A percentile compares a stretch with the other conserved stretches of the same genome.
Evolutionary conservation across 2,113 vertebrate genomes (phyloP).

Genomic region (Thymallus thymallus): DNA sequence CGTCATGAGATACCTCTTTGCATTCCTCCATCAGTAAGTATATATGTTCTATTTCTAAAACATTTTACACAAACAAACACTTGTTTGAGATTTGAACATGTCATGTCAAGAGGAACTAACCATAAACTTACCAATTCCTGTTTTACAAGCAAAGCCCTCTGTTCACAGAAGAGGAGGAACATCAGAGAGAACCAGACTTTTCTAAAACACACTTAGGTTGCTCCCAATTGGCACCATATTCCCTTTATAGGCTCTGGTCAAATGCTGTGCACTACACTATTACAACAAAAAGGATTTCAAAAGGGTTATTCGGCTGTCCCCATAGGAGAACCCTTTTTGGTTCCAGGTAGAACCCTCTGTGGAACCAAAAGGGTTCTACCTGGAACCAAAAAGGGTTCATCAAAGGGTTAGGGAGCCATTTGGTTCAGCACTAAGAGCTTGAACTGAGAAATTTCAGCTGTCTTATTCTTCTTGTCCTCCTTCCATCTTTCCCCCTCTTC

Average conservation of each 20-base stretch:
- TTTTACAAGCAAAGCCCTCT: too few species aligned
- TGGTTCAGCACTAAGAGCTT: too few species aligned
- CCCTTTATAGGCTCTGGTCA: too few species aligned
- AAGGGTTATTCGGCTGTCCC: too few species aligned
- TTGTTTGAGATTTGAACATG: neutral
- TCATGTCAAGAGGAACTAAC: neutral
- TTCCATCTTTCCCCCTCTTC: neutral
- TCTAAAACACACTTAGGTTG: neutral
- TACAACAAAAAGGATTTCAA: neutral
- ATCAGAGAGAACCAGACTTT: neutral
- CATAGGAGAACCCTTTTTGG: too few species aligned
- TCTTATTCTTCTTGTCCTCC: neutral
- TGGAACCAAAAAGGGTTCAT: too few species aligned
- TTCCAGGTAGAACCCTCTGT: too few species aligned
- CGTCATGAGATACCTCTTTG: slow-evolving; percentile 88
- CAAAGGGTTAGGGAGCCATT: too few species aligned
- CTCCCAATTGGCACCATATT: neutral
- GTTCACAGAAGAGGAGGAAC: neutral
- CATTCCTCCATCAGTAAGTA: slow-evolving; percentile 90
- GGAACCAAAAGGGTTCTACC: too few species aligned
- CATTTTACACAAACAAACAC: neutral
- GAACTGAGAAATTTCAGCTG: too few species aligned
- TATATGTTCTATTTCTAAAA: neutral
- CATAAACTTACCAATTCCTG: too few species aligned
- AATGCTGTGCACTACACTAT: neutral